Conservation (phyloP, 2,797 vertebrate species). For the Tenualosa thibaudeaui region DNA sequence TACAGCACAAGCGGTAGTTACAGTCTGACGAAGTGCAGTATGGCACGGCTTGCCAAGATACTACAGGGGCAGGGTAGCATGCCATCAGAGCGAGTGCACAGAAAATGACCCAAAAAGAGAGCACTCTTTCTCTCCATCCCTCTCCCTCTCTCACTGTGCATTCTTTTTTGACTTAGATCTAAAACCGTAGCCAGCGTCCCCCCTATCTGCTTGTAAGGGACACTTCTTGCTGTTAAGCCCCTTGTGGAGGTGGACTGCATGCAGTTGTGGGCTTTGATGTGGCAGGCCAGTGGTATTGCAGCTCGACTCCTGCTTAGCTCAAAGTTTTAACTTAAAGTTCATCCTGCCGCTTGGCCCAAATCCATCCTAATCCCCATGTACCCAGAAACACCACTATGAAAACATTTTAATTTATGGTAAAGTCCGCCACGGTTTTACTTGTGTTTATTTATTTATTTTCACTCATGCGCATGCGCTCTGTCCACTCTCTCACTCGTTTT, state of each 20-base stretch:
- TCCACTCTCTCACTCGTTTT: neutral
- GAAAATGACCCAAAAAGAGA: conserved; percentile 13
- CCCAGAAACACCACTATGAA: conserved; percentile 50
- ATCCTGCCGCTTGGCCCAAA: conserved; percentile 47
- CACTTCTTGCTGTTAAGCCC: neutral
- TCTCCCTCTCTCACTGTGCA: neutral
- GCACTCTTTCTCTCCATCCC: neutral
- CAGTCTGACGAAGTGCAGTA: conserved; percentile 69
- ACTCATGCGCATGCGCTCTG: too few relatives aligned
- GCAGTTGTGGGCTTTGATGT: neutral
- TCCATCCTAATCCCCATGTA: conserved; percentile 50
- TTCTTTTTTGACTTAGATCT: neutral
- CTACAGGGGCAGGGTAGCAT: neutral
- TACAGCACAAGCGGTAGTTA: conserved; percentile 71
- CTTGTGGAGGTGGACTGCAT: neutral
- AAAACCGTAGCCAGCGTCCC: neutral
- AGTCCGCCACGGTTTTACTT: conserved; percentile 27
- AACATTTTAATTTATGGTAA: conserved; percentile 55
- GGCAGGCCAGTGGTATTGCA: neutral
- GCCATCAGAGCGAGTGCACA: neutral
- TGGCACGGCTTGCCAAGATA: conserved; percentile 60
- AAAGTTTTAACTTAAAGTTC: conserved; percentile 48
- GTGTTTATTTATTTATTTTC: neutral
- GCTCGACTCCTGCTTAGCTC: conserved; percentile 42
- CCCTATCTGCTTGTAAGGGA: neutral